Base-by-base conservation (phyloP, 2,797 vertebrate species). In the Emydoidea blandingii region DNA sequence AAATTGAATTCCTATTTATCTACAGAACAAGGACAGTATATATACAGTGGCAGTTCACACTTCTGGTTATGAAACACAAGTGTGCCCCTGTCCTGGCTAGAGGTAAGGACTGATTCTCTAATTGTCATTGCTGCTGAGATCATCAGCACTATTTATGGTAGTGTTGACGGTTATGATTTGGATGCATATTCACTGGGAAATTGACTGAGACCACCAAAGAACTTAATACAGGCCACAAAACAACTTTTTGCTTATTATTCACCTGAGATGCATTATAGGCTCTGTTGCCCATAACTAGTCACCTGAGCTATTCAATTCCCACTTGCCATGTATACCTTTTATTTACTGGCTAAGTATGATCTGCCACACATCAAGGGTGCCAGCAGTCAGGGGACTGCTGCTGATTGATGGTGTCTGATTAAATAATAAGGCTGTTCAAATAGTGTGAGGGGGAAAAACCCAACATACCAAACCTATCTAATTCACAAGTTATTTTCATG, bases 91-190 rank as follows among this genome's bases (percentile, higher is more conserved):
- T 44, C 4, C 37, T 93, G 41, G 31, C 16, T 80, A 2, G 3
- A 6, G 18, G 29, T 19, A 27, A 34, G 50, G 9, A 18, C 82
- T 52, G n/a, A 41, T 11, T 89, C 1, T 7, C 3, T 84, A 92
- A 12, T 85, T 83, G 59, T 16, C 87, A n/a, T 86, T 94, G 78
- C 62, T 83, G 80, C 59, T 87, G 54, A 86, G 79, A 21, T 47
- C 80, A 8, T 80, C 12, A 29, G n/a, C 79, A 41, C 8, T 90
- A 23, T 34, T 82, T 53, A 59, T 41, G 37, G 21, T 37, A 25
- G 23, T 41, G 41, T 11, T 41, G 37, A 23, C 2, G 3, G 10
- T 25, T 44, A 21, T 44, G 37, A 44, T 74, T 44, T 74, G 21
- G 37, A 74, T 74, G 41, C 21, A 37, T 44, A 37, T 31, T 86